A percentile compares a stretch with the other conserved stretches of the same genome.
Evolutionary conservation across 1,140 invertebrate species (phyloP).

Genomic region (Drosophila virilis): DNA sequence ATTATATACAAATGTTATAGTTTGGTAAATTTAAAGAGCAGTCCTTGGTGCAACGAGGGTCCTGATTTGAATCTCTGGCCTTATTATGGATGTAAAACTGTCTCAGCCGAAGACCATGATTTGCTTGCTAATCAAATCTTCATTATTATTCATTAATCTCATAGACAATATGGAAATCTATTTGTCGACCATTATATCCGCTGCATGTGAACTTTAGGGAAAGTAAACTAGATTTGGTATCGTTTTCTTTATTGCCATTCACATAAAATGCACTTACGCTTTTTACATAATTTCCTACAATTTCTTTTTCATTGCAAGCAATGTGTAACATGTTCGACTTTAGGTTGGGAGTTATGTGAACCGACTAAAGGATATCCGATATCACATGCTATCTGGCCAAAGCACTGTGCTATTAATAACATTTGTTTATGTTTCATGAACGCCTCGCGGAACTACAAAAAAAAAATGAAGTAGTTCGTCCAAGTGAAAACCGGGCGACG

Average conservation of each 20-base stretch:
- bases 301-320: neutral
- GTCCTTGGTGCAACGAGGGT: too few species aligned
- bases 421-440: slow-evolving; percentile 5
- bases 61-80: too few species aligned
- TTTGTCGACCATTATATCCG: neutral
- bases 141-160: neutral
- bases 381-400: neutral
- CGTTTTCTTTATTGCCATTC: neutral
- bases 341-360: slow-evolving; percentile 5
- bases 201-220: neutral
- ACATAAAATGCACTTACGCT: neutral
- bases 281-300: slow-evolving; percentile 1
- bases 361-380: slow-evolving; percentile 21
- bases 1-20: too few species aligned
- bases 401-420: slow-evolving; percentile 1
- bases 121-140: too few species aligned
- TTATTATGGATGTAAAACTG: too few species aligned
- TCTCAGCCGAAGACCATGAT: too few species aligned
- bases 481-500: neutral
- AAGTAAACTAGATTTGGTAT: neutral
- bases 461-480: neutral
- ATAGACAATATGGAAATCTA: neutral
- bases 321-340: slow-evolving; percentile 5
- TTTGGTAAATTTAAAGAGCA: too few species aligned
- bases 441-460: neutral